A percentile compares a stretch with the other conserved stretches of the same genome.
These are phyloP conservation scores for Notarius quadriscutis DNA, from an alignment of 2,113 vertebrate genomes.

Conservation along the genomic window DNA sequence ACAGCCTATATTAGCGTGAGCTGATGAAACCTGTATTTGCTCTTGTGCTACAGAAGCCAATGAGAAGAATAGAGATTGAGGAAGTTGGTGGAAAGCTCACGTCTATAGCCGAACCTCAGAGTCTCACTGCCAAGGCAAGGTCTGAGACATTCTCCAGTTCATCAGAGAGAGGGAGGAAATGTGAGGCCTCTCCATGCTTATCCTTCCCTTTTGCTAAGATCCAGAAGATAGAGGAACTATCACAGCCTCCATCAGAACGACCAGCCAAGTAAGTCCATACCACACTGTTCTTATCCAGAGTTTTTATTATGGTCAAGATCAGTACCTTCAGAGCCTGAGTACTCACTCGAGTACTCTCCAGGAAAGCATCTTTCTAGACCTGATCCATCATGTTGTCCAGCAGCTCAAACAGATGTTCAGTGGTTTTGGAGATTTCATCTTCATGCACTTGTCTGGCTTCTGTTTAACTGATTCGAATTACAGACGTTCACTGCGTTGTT, in stretches of 20 bases:
- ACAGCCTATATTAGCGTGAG: neutral
- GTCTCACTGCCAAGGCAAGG: no score
- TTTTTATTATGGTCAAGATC: neutral
- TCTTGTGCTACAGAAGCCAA: constrained; percentile 78
- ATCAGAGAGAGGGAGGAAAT: constrained; percentile 27
- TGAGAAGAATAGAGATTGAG: constrained; percentile 84
- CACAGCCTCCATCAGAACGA: constrained; percentile 51
- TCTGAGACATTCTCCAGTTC: neutral
- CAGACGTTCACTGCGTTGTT: neutral
- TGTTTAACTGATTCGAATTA: neutral
- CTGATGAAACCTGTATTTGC: neutral
- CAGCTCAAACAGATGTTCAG: neutral
- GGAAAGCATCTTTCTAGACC: neutral
- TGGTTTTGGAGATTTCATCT: neutral
- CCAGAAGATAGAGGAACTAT: constrained; percentile 86
- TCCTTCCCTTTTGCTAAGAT: constrained; percentile 82
- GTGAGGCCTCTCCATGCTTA: constrained; percentile 53
- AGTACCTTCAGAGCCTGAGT: neutral
- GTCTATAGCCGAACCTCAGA: neutral
- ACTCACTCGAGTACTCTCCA: neutral
- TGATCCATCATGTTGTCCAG: neutral
- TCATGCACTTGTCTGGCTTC: neutral
- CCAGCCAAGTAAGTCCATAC: constrained; percentile 65
- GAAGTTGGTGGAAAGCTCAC: constrained; percentile 76
- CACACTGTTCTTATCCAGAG: neutral